Percentiles rank a stretch among this genome's conserved stretches.
phyloP scores from a whole-genome alignment of 2,888 invertebrate genomes.

The Cantharis rustica region DNA sequence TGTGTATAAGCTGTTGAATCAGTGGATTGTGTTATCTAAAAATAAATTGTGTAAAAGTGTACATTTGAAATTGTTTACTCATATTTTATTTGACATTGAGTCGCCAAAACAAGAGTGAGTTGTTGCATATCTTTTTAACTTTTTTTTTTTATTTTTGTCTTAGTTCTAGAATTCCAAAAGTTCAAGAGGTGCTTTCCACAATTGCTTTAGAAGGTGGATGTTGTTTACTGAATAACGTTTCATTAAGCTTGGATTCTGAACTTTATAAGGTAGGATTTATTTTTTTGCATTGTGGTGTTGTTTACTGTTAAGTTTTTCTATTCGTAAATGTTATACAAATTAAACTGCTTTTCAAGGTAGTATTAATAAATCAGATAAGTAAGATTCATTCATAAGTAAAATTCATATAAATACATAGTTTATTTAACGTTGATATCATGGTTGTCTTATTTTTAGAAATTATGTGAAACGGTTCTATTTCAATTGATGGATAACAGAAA shows the following conservation, averaged over 20 bases:
- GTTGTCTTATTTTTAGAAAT: constrained; percentile 9
- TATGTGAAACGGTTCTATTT: constrained; percentile 21
- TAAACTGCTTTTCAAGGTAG: background rate
- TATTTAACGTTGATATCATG: background rate
- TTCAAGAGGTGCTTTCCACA: background rate
- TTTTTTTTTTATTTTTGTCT: background rate
- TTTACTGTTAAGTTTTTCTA: background rate
- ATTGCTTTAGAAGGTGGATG: constrained; percentile 6
- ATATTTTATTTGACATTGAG: constrained; percentile 26
- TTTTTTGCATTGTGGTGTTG: background rate
- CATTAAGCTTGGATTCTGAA: constrained; percentile 4
- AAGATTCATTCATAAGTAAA: no score
- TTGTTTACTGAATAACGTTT: constrained; percentile 2
- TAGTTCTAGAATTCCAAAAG: background rate
- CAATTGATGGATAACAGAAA: constrained; percentile 19
- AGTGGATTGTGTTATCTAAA: constrained; percentile 26
- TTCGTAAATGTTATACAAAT: background rate
- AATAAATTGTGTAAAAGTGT: constrained; percentile 21
- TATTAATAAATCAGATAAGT: background rate
- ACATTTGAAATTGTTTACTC: constrained; percentile 28
- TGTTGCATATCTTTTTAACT: background rate
- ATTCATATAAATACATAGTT: background rate
- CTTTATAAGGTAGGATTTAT: constrained; percentile 7
- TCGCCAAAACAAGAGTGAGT: constrained; percentile 11
- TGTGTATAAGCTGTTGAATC: constrained; percentile 24